Conservation (phyloP, 2,113 vertebrate genomes). For the Madoqua kirkii region DNA sequence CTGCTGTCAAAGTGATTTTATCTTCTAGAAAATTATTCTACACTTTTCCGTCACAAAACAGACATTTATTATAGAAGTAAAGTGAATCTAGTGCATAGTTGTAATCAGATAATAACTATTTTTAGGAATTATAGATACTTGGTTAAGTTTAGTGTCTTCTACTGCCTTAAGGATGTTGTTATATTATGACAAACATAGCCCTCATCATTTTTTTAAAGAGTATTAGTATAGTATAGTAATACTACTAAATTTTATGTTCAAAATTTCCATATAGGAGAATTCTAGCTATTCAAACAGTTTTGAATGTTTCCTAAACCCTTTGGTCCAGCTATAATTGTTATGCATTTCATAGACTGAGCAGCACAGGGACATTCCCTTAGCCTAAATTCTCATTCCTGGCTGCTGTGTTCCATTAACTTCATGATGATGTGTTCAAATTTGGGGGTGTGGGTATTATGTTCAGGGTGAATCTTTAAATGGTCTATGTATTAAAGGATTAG, state of each 20-base stretch:
- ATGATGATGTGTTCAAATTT: background rate
- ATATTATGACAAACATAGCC: constrained; percentile 72
- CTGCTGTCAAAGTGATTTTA: constrained; percentile 77
- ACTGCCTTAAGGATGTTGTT: constrained; percentile 65
- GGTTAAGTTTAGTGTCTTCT: constrained; percentile 67
- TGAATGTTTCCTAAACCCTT: background rate
- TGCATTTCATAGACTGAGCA: background rate
- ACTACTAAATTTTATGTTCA: constrained; percentile 53
- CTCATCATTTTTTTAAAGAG: constrained; percentile 52
- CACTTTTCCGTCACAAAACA: constrained; percentile 74
- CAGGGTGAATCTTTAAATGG: background rate
- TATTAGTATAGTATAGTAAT: constrained; percentile 38
- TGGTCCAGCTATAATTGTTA: background rate
- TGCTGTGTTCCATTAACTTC: background rate
- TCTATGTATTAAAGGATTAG: background rate
- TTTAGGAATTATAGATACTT: constrained; percentile 73
- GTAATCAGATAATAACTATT: constrained; percentile 75
- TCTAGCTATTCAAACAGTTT: background rate
- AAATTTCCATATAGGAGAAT: constrained; percentile 42
- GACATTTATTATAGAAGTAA: constrained; percentile 70
- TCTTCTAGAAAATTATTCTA: constrained; percentile 75
- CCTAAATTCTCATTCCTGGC: background rate
- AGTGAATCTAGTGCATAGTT: constrained; percentile 65
- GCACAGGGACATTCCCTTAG: background rate
- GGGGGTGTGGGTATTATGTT: background rate